Evolutionary conservation across 2,797 vertebrate genomes (phyloP), one percentile per base, ranked within the genome.

Genomic region (Melanotaenia pygmaea): DNA sequence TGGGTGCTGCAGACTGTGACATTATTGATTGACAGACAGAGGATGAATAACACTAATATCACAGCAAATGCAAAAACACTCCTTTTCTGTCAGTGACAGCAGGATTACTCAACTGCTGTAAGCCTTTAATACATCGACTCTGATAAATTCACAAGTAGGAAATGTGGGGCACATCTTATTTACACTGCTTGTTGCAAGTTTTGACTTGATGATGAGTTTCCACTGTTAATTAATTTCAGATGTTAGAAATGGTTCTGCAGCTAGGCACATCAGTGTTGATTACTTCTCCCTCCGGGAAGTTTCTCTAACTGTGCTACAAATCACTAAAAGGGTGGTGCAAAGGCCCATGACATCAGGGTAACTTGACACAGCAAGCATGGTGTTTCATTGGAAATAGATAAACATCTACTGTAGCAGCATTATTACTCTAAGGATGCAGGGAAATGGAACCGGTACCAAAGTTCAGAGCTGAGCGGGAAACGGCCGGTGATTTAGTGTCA

Each of bases 21-120:
- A 10, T 67, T 75, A 32, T 16, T 54, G 65, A 86, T 60, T 86
- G 80, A 88, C 83, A 76, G 68, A 81, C 4, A 74, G 69, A 81
- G 73, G 82, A 88, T 82, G 81, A 85, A 86, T 91, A 78, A 84
- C 70, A 74, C 76, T 87, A 89, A 89, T 85, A 87, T 82, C 83
- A 81, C 56, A 59, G 81, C 60, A 86, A 91, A 86, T 37, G 85
- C 81, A 75, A 79, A 79, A 24, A 67, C 76, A 84, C 83, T 64
- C 60, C 67, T 88, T 84, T 77, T 80, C 80, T 84, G 64, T 74
- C 57, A 5, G 67, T 88, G 86, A 83, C 87, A 86, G 81, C 70
- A 11, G 84, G 85, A 90, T 93, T 88, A 91, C 68, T 83, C 85
- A 66, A 18, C 76, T 62, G 43, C 78, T 76, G 64, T 74, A 85